phyloP scores from a whole-genome alignment of 2,888 invertebrate species.

The Machimus atricapillus region DNA sequence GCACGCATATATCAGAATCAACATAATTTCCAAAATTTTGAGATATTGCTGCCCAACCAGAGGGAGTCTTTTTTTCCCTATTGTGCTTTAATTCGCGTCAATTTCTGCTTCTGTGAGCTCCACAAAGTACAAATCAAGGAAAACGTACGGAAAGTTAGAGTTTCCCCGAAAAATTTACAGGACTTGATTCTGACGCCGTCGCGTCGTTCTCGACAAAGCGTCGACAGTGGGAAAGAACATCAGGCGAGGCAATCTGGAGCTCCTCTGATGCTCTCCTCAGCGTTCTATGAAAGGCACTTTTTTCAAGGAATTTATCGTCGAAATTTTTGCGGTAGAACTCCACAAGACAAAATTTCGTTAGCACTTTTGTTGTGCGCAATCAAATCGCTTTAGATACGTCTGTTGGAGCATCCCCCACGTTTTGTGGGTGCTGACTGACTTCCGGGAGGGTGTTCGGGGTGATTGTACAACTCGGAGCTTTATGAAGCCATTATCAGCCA shows the following conservation, averaged over 20 bases:
- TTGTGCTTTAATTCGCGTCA: not conserved
- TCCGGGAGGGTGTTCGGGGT: not conserved
- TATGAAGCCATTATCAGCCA: not conserved
- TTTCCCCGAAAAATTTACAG: not conserved
- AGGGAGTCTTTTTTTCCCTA: not conserved
- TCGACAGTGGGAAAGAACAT: not conserved
- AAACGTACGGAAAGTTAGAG: not conserved
- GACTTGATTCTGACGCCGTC: not conserved
- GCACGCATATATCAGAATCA: not conserved
- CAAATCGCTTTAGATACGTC: not conserved
- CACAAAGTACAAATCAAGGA: not conserved
- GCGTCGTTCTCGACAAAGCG: not conserved
- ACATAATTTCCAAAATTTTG: not conserved
- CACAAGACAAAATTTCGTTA: not conserved
- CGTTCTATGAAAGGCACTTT: not conserved
- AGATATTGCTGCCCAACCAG: not conserved
- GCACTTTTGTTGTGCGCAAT: not conserved
- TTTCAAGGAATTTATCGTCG: not conserved
- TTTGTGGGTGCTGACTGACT: not conserved
- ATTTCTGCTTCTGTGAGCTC: not conserved
- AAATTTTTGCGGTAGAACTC: not conserved
- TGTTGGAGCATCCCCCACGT: not conserved
- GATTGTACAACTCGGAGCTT: not conserved
- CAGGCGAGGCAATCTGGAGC: not conserved
- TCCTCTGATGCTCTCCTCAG: not conserved